Base-by-base conservation (phyloP, 2,797 vertebrate species). In the Trematocara caparti region DNA sequence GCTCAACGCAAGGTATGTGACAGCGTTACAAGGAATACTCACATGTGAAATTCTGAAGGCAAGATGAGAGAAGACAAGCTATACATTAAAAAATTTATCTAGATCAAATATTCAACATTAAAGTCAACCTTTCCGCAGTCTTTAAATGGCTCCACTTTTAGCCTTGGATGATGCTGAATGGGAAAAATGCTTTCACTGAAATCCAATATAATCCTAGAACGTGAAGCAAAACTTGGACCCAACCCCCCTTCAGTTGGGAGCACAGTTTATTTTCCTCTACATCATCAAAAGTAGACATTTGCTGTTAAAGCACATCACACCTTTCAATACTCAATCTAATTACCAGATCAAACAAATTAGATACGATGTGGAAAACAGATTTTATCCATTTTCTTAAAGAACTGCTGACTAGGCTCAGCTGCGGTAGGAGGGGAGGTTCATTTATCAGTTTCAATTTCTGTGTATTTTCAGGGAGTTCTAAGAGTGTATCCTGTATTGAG, bases 41-140 rank as follows among this genome's bases (percentile, higher is more conserved):
- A 93, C 92, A 81, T 82, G 75, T 90, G 71, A 89, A 87, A 86
- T 38, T 89, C 87, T 92, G 87, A 87, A 81, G 81, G 91, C 88
- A 86, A 72, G 49, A 81, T 49, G 49, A 79, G 17, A 69, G 45
- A 71, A 78, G 24, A 84, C 19, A 87, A 78, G 59, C 64, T 78
- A 19, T 0, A 48, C 40, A 73, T 89, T 83, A 89, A 72, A 59
- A 76, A 2, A 66, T 2, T n/a, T 72, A 11, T 78, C 43, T 5
- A 11, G 36, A 71, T 8, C 24, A 59, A 72, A 11, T 21, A 14
- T 19, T 75, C 4, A 32, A 13, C 34, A 69, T 43, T 9, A 87
- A 51, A 75, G 27, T 11, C n/a, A 13, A 30, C 27, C 17, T 32
- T 40, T 19, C 14, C 2, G 1, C 32, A 75, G 27, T 19, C 24